Evolutionary conservation across 1,140 invertebrate genomes (phyloP), one percentile per base, ranked within the genome.

Genomic region (Sogatella furcifera): DNA sequence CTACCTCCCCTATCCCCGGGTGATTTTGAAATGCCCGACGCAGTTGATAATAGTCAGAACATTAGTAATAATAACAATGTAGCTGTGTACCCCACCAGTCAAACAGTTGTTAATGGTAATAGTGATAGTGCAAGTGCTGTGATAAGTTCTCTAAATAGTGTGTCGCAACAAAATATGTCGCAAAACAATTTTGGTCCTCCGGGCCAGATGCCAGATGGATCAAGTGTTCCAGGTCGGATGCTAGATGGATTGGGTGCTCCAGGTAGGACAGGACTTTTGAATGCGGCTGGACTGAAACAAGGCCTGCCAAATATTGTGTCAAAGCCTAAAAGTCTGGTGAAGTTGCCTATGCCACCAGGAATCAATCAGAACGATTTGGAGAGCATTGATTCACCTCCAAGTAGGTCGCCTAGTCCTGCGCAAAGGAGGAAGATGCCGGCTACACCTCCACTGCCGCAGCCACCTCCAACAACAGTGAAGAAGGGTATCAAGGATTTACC

Each of bases 401-500:
- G 81, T 69, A 67, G 77, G 42, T 80, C 80, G 6, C 78, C 81
- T 0, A 83, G 77, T 66, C 83, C 84, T 2, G 76, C 72, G 6
- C 73, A 78, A 13, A 5, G n/a, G n/a, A 15, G n/a, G 44, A 46
- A n/a, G n/a, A 13, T 13, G n/a, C 54, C 61, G 17, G 71, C 28
- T 22, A 77, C 73, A 61, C 53, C 69, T 59, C 68, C 70, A 66
- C 6, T 15, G n/a, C 69, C 68, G 5, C 72, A 71, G 59, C 67
- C 72, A 10, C 71, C 74, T n/a, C 62, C n/a, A n/a, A n/a, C n/a
- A n/a, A n/a, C 70, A n/a, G 31, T 31, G 5, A 83, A 78, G 64
- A 82, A 81, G 59, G 80, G 87, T 59, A 88, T 92, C 64, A 89
- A 89, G 72, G 91, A 92, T 73, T 74, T 95, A 61, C 92, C 92